Evolutionary conservation across 2,797 vertebrate genomes (phyloP).

Genomic region (Dicrostonyx torquatus): DNA sequence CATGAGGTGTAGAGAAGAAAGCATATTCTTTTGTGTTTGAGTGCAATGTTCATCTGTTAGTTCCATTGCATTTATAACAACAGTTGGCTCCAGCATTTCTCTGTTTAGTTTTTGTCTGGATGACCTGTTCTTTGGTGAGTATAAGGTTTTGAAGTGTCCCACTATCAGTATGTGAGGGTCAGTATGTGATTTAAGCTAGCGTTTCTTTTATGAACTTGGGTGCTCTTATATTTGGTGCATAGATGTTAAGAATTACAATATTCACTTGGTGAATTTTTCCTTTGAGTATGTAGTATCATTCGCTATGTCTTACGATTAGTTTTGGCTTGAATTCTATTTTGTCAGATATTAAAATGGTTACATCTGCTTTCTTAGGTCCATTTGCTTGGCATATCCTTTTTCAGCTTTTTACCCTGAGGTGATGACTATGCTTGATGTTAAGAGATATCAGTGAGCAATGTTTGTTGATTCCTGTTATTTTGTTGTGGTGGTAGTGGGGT

Average conservation of each 20-base stretch:
- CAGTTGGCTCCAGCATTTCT: background rate
- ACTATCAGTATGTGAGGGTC: background rate
- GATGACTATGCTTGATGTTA: background rate
- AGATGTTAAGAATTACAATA: background rate
- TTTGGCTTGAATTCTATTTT: background rate
- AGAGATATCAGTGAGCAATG: background rate
- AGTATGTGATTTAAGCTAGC: background rate
- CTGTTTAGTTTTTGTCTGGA: background rate
- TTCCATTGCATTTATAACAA: background rate
- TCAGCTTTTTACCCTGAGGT: background rate
- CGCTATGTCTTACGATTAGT: background rate
- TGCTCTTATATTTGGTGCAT: background rate
- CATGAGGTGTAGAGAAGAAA: background rate
- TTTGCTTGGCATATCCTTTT: background rate
- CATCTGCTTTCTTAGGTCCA: background rate
- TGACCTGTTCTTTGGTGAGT: background rate
- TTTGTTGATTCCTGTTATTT: background rate
- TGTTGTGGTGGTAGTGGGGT: background rate
- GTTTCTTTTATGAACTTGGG: background rate
- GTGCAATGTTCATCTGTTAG: background rate
- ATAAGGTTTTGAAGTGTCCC: background rate
- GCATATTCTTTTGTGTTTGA: background rate
- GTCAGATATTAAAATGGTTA: background rate
- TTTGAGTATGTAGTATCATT: background rate
- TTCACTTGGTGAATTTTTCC: background rate